A percentile compares a stretch with the other conserved stretches of the same genome.
Conservation (phyloP, 2,797 vertebrate species). For the Ctenosaura bakeri region DNA sequence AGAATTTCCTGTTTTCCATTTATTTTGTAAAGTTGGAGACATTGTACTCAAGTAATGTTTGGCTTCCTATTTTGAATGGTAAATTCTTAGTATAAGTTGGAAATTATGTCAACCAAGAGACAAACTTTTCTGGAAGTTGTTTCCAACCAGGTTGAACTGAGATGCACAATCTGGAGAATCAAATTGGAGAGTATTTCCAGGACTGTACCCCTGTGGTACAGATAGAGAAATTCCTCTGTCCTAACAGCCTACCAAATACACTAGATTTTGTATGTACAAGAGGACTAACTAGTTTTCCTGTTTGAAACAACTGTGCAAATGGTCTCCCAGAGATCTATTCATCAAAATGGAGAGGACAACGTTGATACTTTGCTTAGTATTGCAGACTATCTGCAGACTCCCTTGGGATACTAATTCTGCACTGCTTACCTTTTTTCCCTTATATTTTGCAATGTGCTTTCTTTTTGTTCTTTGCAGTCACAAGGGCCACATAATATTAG, state of each 20-base stretch:
- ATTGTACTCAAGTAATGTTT: background rate
- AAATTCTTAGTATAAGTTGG: background rate
- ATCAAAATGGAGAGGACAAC: conserved; percentile 1
- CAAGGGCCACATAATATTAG: conserved; percentile 14
- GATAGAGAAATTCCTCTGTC: background rate
- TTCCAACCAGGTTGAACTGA: background rate
- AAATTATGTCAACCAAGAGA: background rate
- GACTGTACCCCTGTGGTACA: background rate
- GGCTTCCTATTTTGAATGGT: background rate
- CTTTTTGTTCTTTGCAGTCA: background rate
- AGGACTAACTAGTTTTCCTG: background rate
- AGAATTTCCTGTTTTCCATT: background rate
- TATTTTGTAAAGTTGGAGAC: background rate
- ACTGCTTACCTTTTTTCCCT: background rate
- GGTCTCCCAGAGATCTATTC: conserved; percentile 11
- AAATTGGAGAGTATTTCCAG: background rate
- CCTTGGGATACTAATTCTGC: background rate
- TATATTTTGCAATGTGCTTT: background rate
- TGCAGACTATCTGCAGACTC: background rate
- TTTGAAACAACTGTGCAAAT: background rate
- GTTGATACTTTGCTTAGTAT: conserved; percentile 24
- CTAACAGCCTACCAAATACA: background rate
- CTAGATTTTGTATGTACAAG: background rate
- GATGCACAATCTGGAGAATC: background rate
- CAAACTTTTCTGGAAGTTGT: background rate